Conservation (phyloP, 2,888 invertebrate genomes). For the Polylopha cassiicola region DNA sequence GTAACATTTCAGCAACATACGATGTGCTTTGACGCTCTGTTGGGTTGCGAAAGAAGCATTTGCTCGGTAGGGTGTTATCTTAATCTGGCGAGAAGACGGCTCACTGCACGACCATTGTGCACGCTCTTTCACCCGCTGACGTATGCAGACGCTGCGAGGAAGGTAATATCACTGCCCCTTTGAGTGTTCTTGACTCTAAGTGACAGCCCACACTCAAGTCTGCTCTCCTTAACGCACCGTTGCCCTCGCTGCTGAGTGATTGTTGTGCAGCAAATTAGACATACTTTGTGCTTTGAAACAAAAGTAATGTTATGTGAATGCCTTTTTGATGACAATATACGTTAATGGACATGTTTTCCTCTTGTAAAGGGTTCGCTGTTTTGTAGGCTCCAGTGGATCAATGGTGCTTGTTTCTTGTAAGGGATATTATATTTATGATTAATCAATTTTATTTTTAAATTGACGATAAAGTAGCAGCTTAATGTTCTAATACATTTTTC, state of each 20-base stretch:
- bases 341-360: too few relatives aligned
- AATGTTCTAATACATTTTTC: too few relatives aligned
- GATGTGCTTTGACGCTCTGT: slow-evolving; percentile 40
- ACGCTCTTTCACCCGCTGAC: slow-evolving; percentile 48
- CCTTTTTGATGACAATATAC: not conserved
- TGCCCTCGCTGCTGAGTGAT: slow-evolving; percentile 35
- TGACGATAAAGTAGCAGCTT: too few relatives aligned
- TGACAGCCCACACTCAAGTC: slow-evolving; percentile 36
- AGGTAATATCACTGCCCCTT: slow-evolving; percentile 59
- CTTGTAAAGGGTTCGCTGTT: too few relatives aligned
- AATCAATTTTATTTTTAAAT: too few relatives aligned
- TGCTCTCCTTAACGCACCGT: slow-evolving; percentile 36
- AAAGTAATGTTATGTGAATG: slow-evolving; percentile 7
- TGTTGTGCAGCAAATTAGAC: slow-evolving; percentile 36
- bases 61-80: slow-evolving; percentile 55
- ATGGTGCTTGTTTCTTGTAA: too few relatives aligned
- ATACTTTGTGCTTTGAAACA: slow-evolving; percentile 9
- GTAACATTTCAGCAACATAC: slow-evolving; percentile 42
- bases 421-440: too few relatives aligned
- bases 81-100: slow-evolving; percentile 55
- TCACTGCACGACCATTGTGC: slow-evolving; percentile 47
- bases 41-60: slow-evolving; percentile 39
- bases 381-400: too few relatives aligned
- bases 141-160: slow-evolving; percentile 35
- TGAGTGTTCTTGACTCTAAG: slow-evolving; percentile 32